Evolutionary conservation across 2,113 vertebrate genomes (phyloP).

Genomic region (Hydrochoerus hydrochaeris): DNA sequence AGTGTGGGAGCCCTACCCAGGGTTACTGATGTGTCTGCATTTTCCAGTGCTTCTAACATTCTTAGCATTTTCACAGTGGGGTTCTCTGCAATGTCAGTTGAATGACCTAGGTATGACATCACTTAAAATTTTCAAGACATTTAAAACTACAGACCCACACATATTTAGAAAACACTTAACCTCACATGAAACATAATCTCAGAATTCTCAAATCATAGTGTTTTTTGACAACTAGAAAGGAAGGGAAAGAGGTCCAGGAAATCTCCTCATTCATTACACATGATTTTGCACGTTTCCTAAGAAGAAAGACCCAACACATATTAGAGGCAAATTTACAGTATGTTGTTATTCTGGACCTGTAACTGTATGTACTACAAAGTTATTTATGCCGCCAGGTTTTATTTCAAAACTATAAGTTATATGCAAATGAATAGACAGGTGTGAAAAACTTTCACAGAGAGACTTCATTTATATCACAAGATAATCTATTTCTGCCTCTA

Average conservation of each 20-base stretch:
- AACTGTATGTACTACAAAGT: background rate
- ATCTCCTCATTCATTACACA: background rate
- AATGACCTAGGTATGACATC: background rate
- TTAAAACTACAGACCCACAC: background rate
- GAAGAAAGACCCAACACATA: background rate
- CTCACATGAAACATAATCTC: background rate
- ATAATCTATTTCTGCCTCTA: background rate
- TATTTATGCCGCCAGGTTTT: background rate
- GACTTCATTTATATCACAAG: background rate
- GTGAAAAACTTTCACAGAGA: background rate
- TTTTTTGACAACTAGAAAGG: background rate
- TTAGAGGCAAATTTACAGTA: background rate
- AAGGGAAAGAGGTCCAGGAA: background rate
- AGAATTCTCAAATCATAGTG: background rate
- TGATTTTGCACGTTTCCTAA: background rate
- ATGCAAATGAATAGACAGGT: background rate
- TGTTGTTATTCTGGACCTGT: background rate
- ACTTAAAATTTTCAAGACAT: background rate
- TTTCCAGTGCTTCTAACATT: background rate
- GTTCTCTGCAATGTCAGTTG: background rate
- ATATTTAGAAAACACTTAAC: background rate
- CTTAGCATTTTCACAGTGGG: background rate
- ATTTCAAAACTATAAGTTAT: conserved; percentile 4
- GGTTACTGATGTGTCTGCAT: background rate
- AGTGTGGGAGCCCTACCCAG: background rate